phyloP scores from a whole-genome alignment of 2,888 invertebrate genomes.

The Tuta absoluta region DNA sequence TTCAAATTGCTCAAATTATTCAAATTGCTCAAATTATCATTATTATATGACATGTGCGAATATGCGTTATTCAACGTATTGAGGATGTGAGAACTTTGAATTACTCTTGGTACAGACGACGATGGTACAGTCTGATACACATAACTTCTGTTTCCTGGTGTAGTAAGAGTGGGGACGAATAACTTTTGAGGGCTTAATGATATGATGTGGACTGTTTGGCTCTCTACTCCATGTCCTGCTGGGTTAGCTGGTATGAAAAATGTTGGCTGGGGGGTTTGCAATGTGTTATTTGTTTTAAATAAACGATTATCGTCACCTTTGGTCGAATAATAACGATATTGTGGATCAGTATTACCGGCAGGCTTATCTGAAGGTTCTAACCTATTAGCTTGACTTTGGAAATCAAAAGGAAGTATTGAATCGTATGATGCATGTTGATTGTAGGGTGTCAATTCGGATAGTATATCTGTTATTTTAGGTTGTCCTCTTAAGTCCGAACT shows the following conservation, averaged over 20 bases:
- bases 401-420: background rate
- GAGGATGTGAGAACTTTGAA: constrained; percentile 6
- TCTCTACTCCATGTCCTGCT: background rate
- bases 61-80: background rate
- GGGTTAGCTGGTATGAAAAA: background rate
- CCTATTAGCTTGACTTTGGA: background rate
- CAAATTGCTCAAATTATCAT: background rate
- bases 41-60: background rate
- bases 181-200: constrained; percentile 11
- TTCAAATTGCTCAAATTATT: background rate
- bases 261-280: background rate
- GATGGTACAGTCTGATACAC: background rate
- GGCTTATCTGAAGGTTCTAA: background rate
- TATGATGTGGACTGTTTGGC: background rate
- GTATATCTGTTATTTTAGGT: background rate
- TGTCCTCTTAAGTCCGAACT: background rate
- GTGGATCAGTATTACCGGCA: background rate
- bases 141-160: constrained; percentile 33
- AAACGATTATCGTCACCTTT: background rate
- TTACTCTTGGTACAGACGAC: background rate
- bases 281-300: background rate
- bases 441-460: background rate
- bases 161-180: background rate
- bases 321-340: background rate
- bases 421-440: background rate